Base-by-base conservation (phyloP, 1,140 invertebrate species). In the Sminthurinus signatus region DNA sequence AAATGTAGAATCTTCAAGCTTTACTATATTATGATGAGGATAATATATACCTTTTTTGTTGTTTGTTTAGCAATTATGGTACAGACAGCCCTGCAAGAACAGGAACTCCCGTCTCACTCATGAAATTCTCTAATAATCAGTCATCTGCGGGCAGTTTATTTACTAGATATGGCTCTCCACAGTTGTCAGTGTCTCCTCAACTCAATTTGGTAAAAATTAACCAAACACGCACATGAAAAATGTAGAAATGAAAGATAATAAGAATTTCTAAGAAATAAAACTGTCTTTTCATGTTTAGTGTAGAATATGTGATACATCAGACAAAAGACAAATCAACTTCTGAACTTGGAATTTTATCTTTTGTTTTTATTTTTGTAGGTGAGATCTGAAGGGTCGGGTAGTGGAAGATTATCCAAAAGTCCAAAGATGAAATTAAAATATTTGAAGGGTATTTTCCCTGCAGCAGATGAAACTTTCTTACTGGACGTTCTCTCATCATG, bases 371-470 rank as follows among this genome's bases (percentile, higher is more conserved):
- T 64, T 28, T 19, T 29, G n/a, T 36, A 65, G 64, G 64, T 66
- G 42, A 52, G 36, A 15, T 54, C 27, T 42, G 64, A 66, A 48
- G 59, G 43, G 23, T 43, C 43, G 52, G n/a, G n/a, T n/a, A n/a
- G n/a, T n/a, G n/a, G n/a, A n/a, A n/a, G n/a, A n/a, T n/a, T n/a
- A n/a, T 36, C 32, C 32, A 36, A 65, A 51, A 69, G 67, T 67
- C 70, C 70, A 29, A 72, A 72, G 36, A 72, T 72, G 67, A 72
- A 72, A 56, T 51, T 72, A 21, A 75, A 74, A 58, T 78, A 78
- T 62, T 56, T 78, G 46, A 78, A 78, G 64, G 73, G 77, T 21
- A 73, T 77, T 28, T 78, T 77, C 57, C 76, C 77, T 14, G 75
- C 76, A 43, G 74, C 74, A 50, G 77, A 78, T 68, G 76, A 77